Conservation (phyloP, 2,113 vertebrate species). For the Dunckerocampus dactyliophorus region DNA sequence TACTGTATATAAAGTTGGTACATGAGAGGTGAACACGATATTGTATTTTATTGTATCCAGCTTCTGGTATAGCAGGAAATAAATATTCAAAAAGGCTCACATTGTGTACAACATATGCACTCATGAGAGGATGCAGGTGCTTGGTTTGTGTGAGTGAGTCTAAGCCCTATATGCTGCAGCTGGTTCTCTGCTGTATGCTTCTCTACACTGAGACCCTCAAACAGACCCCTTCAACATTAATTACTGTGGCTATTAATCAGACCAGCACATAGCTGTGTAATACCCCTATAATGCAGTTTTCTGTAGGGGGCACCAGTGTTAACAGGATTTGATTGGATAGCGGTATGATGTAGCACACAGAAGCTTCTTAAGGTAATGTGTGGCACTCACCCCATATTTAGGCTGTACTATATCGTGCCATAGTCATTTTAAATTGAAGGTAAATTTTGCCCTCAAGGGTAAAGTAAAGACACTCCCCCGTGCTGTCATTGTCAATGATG, state of each 20-base stretch:
- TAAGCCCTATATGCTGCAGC: conserved; percentile 41
- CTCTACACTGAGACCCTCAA: conserved; percentile 62
- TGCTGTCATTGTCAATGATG: neutral
- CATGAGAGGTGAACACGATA: neutral
- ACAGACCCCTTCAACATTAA: conserved; percentile 76
- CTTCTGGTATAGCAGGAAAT: conserved; percentile 8
- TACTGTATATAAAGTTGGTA: neutral
- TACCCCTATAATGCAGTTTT: conserved; percentile 73
- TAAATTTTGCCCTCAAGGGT: conserved; percentile 19
- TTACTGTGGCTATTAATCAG: conserved; percentile 78
- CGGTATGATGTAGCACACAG: conserved; percentile 70
- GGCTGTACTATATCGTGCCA: conserved; percentile 11
- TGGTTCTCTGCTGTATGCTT: conserved; percentile 59
- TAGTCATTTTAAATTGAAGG: conserved; percentile 17
- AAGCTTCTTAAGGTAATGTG: conserved; percentile 71
- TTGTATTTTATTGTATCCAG: neutral
- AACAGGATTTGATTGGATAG: conserved; percentile 76
- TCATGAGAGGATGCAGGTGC: conserved; percentile 47
- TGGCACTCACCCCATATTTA: conserved; percentile 28
- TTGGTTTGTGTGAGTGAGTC: conserved; percentile 21
- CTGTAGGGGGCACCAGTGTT: conserved; percentile 65
- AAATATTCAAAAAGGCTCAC: conserved; percentile 10
- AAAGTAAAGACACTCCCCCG: conserved; percentile 6
- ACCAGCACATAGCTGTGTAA: conserved; percentile 69
- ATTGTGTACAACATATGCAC: conserved; percentile 32